Evolutionary conservation across 1,140 invertebrate species (phyloP), one percentile per base, ranked within the genome.

Genomic region (Campoletis sonorensis): DNA sequence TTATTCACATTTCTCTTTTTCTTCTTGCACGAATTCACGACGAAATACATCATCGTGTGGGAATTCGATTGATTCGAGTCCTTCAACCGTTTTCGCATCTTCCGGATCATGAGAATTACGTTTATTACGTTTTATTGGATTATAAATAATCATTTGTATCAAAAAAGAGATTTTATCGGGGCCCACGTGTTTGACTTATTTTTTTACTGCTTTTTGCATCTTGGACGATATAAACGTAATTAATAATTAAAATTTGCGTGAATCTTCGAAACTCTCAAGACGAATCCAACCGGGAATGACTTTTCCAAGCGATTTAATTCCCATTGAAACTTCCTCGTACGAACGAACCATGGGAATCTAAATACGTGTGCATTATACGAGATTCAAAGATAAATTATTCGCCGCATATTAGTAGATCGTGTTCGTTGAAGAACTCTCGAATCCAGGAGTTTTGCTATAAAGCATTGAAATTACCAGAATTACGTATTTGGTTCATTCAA

Each of bases 31-130:
- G 16, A n/a, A 37, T 77, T 64, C 26, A 40, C 18, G 27, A 4
- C 61, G 54, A 64, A 77, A 77, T 54, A 75, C 27, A 70, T 51
- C 27, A 70, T 51, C 72, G 40, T 75, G 72, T 75, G 40, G 72
- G 72, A 75, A 75, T 75, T 75, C 40, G 33, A 72, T 72, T 72
- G 70, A 72, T 72, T 45, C 37, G 45, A 8, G 26, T 70, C n/a
- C 30, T 72, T 72, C 0, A 72, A 45, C 7, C 37, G 18, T 72
- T 72, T 49, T n/a, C n/a, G n/a, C 3, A 70, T 18, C 67, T 70
- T 33, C 13, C 27, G 30, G 16, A 70, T 33, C 67, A 70, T 33
- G 30, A 33, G 67, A 70, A 70, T 70, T 33, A 10, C 16, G 67
- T 33, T 70, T 70, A 67, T 67, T 70, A 67, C 30, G 4, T 70